Evolutionary conservation across 2,888 invertebrate genomes (phyloP).

Genomic region (Mimachlamys varia): DNA sequence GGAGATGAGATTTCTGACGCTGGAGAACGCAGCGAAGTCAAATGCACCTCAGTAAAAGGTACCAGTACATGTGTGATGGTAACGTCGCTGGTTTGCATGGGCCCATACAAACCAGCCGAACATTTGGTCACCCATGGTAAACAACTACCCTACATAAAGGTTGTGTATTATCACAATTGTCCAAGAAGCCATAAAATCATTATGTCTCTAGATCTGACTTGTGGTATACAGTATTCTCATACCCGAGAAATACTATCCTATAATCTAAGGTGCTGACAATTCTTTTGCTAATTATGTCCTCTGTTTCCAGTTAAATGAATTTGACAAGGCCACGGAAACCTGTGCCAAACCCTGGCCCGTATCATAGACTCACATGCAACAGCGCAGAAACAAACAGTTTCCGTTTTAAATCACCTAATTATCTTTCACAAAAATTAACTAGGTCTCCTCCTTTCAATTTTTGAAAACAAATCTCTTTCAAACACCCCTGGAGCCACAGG

Average conservation of each 20-base stretch:
- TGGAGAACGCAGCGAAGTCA: not conserved
- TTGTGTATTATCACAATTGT: not conserved
- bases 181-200: not conserved
- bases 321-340: not conserved
- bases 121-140: too few relatives aligned
- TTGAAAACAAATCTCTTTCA: not conserved
- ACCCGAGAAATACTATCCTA: not conserved
- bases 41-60: not conserved
- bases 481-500: not conserved
- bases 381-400: not conserved
- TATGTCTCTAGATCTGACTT: not conserved
- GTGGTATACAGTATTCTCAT: not conserved
- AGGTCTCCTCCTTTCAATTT: conserved; percentile 1
- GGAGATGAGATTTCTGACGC: not conserved
- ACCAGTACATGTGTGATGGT: not conserved
- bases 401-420: conserved; percentile 14
- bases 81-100: not conserved
- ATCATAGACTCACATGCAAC: conserved; percentile 3
- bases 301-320: not conserved
- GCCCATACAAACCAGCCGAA: not conserved
- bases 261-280: not conserved
- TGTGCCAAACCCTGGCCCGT: not conserved
- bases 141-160: too few relatives aligned
- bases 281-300: not conserved
- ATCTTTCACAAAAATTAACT: not conserved